phyloP scores from a whole-genome alignment of 2,888 invertebrate genomes.

The Ormia ochracea region DNA sequence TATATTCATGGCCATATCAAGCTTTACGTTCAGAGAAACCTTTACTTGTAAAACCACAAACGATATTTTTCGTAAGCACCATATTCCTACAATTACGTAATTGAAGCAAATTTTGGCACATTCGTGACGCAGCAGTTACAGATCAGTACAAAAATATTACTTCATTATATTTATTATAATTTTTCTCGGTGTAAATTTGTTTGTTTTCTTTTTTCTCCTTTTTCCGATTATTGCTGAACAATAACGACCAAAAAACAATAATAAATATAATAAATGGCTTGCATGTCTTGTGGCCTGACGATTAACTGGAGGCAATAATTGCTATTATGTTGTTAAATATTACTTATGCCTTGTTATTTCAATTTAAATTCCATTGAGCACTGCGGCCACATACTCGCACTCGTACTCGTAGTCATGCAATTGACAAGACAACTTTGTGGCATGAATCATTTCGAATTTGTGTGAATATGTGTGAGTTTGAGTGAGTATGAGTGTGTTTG shows the following conservation, averaged over 20 bases:
- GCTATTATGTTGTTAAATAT: constrained; percentile 28
- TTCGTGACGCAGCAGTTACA: too few relatives aligned
- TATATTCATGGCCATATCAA: too few relatives aligned
- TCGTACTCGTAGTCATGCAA: too few relatives aligned
- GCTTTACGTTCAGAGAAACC: too few relatives aligned
- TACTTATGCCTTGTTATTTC: constrained; percentile 15
- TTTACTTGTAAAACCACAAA: too few relatives aligned
- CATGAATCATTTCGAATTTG: constrained; percentile 49
- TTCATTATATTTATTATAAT: not conserved
- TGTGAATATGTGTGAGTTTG: constrained; percentile 1
- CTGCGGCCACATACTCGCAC: not conserved
- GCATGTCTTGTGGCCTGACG: constrained; percentile 15
- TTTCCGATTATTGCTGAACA: not conserved
- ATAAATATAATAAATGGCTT: not conserved
- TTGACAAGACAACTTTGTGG: constrained; percentile 14
- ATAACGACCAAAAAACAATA: not conserved
- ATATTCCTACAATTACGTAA: too few relatives aligned
- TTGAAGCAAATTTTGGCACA: too few relatives aligned
- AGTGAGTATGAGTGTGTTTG: not conserved
- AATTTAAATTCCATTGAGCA: constrained; percentile 38
- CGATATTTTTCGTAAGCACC: too few relatives aligned
- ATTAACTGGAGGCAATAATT: constrained; percentile 37
- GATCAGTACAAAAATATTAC: not conserved
- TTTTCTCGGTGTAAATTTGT: not conserved
- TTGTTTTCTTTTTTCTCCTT: not conserved